Percentiles rank a stretch among this genome's conserved stretches.
These are phyloP conservation scores for Clarias platycephalus DNA, from an alignment of 2,797 vertebrate genomes.

Conservation along the genomic window DNA sequence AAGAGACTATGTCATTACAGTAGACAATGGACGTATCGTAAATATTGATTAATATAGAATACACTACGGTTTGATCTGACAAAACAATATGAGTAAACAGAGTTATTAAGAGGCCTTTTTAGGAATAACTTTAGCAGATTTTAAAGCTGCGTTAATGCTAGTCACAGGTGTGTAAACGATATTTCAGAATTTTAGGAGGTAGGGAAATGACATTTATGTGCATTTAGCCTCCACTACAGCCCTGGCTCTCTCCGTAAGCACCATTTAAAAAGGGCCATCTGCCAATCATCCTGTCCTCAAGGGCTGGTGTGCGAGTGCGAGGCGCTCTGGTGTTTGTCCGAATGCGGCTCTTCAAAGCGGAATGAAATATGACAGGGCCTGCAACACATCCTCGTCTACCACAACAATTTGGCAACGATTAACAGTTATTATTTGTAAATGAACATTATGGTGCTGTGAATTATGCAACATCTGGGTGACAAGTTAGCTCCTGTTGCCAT, in stretches of 20 bases:
- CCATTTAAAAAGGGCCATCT: conserved; percentile 62
- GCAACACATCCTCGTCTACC: neutral
- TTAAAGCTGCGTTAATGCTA: no score
- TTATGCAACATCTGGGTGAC: neutral
- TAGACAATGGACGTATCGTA: no score
- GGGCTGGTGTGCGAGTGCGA: conserved; percentile 15
- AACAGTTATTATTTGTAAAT: neutral
- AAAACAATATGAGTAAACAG: no score
- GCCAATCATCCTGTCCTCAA: conserved; percentile 67
- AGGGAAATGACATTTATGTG: no score
- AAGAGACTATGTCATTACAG: no score
- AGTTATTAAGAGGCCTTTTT: no score
- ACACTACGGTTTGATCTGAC: no score
- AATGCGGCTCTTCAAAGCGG: conserved; percentile 2
- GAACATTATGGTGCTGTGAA: neutral
- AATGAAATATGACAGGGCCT: neutral
- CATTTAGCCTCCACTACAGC: no score
- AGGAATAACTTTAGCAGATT: no score
- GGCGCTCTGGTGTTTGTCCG: conserved; percentile 50
- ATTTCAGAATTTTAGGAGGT: no score
- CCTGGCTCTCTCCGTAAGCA: conserved; percentile 65
- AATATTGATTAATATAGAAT: no score
- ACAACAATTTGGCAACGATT: neutral
- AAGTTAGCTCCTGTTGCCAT: neutral
- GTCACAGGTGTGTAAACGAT: no score